Evolutionary conservation across 2,797 vertebrate genomes (phyloP).

Genomic region (Malacoraja senta): DNA sequence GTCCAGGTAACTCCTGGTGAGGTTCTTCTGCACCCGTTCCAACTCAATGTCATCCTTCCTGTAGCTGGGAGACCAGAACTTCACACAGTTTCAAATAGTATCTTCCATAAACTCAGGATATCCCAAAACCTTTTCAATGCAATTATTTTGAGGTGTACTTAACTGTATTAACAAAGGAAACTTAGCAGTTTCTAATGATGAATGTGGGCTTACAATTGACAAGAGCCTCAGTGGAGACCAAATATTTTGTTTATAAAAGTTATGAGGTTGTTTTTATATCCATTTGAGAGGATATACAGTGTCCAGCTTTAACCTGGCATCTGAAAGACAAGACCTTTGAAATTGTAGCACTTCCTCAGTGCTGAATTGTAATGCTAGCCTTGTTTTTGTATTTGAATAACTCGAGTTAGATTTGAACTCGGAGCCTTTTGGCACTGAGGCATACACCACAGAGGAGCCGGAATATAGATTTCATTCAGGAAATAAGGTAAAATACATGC

Average conservation of each 20-base stretch:
- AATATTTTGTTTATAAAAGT: neutral
- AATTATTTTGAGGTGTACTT: neutral
- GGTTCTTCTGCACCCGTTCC: no score
- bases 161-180: neutral
- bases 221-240: neutral
- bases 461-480: neutral
- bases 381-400: neutral
- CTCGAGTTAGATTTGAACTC: neutral
- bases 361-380: neutral
- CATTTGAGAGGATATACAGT: neutral
- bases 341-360: neutral
- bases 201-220: no score
- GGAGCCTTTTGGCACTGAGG: neutral
- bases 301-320: neutral
- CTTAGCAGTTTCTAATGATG: neutral
- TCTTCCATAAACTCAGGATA: neutral
- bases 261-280: neutral
- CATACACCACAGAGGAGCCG: no score
- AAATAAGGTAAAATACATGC: neutral
- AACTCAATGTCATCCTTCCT: no score
- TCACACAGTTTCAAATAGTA: neutral
- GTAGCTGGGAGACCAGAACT: no score
- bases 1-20: no score
- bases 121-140: neutral
- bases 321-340: neutral